Conservation (phyloP, 2,113 vertebrate species). For the Poeciliopsis turrubarensis region DNA sequence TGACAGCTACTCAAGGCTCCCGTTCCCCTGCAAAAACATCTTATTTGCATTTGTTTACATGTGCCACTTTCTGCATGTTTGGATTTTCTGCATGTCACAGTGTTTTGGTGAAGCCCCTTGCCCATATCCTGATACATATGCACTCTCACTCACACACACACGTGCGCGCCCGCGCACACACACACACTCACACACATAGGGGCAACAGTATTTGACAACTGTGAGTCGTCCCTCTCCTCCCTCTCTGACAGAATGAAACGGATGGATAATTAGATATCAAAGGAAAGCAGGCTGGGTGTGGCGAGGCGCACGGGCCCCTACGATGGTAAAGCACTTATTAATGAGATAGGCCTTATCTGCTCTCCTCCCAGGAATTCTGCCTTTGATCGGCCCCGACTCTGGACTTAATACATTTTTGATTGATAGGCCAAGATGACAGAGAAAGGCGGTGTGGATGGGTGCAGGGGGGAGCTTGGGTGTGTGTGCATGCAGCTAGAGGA, state of each 20-base stretch:
- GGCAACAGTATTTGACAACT: conserved; percentile 71
- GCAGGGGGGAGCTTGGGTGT: conserved; percentile 32
- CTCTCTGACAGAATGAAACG: conserved; percentile 79
- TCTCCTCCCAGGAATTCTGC: conserved; percentile 86
- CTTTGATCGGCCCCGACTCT: conserved; percentile 84
- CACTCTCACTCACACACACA: conserved; percentile 4
- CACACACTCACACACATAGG: conserved; percentile 28
- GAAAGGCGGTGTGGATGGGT: conserved; percentile 68
- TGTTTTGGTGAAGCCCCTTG: conserved; percentile 54
- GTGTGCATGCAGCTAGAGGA: conserved; percentile 24
- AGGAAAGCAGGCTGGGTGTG: conserved; percentile 81
- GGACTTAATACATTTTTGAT: conserved; percentile 88
- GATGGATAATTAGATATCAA: conserved; percentile 87
- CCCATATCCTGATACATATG: conserved; percentile 51
- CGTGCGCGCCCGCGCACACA: background rate
- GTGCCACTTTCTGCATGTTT: conserved; percentile 56
- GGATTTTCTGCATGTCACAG: conserved; percentile 62
- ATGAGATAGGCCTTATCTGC: conserved; percentile 86
- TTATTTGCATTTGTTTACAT: conserved; percentile 77
- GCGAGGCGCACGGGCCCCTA: conserved; percentile 72
- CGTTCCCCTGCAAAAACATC: conserved; percentile 44
- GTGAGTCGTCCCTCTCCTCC: conserved; percentile 69
- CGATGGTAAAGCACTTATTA: conserved; percentile 86
- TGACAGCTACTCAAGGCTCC: conserved; percentile 49
- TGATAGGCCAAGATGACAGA: conserved; percentile 85